A percentile compares a stretch with the other conserved stretches of the same genome.
These are phyloP conservation scores for Liparis tanakae DNA, from an alignment of 2,797 vertebrate species.

Conservation along the genomic window DNA sequence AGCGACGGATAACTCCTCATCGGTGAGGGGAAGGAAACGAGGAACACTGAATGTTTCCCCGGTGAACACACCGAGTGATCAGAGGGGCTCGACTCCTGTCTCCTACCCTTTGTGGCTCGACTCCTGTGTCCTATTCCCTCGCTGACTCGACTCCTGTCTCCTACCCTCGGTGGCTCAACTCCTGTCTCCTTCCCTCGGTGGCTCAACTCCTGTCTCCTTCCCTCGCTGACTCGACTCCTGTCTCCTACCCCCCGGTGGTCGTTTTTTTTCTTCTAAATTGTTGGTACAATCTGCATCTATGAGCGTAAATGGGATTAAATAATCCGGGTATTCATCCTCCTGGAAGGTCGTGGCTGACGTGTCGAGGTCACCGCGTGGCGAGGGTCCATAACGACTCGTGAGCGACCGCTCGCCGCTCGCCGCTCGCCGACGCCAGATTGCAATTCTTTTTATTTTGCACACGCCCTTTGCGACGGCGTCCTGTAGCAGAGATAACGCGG, in stretches of 20 bases:
- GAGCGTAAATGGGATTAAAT: slow-evolving; percentile 43
- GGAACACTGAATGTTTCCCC: slow-evolving; percentile 17
- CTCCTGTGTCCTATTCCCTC: too few species aligned
- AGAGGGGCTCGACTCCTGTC: slow-evolving; percentile 19
- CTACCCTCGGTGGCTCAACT: too few species aligned
- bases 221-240: too few species aligned
- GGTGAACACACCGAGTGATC: slow-evolving; percentile 42
- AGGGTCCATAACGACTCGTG: slow-evolving; percentile 55
- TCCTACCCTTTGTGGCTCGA: too few species aligned
- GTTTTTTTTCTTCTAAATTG: slow-evolving; percentile 41
- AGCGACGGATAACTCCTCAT: slow-evolving; percentile 48
- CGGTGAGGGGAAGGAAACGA: slow-evolving; percentile 42
- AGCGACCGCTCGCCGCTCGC: slow-evolving; percentile 47
- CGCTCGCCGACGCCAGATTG: slow-evolving; percentile 74
- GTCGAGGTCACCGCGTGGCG: slow-evolving; percentile 38
- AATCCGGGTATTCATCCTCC: slow-evolving; percentile 40
- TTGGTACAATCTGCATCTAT: slow-evolving; percentile 29
- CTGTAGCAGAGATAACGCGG: slow-evolving; percentile 64
- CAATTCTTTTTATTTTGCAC: slow-evolving; percentile 78
- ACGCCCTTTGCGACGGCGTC: slow-evolving; percentile 69
- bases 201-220: too few species aligned
- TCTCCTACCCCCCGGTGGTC: slow-evolving; percentile 5
- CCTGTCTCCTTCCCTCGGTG: too few species aligned
- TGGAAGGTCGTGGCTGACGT: slow-evolving; percentile 51
- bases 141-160: too few species aligned